Base-by-base conservation (phyloP, 2,113 vertebrate species). In the Emberiza fucata region DNA sequence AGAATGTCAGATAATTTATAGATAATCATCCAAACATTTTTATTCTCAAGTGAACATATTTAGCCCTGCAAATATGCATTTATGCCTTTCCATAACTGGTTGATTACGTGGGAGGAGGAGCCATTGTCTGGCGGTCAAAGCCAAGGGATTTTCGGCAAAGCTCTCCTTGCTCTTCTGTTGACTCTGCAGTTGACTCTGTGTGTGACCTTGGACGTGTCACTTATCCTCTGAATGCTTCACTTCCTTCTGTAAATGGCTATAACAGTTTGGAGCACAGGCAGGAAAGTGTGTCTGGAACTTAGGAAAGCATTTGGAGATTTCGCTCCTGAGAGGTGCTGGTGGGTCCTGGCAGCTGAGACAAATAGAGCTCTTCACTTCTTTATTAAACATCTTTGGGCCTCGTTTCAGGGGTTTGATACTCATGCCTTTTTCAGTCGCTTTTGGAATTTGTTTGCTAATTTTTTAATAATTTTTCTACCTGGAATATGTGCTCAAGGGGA, bases 121-220 rank as follows among this genome's bases (percentile, higher is more conserved):
- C 92, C 92, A 95, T 96, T 97, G 95, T 96, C 94, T 96, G 35
- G 86, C 88, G 92, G 94, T 97, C 92, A 97, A 97, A 96, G 95
- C 94, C 90, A 81, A 83, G 92, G 93, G 95, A 86, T 96, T 95
- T 92, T 83, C 68, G 56, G 93, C 92, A 90, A 83, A 95, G 92
- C 91, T 94, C 90, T 89, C 31, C 92, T 96, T 79, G 47, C 94
- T 96, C 82, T 91, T 50, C 9, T 95, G 86, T 94, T 96, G 95
- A 95, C 94, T 96, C 93, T 93, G 88, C 90, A 86, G 88, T 75
- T 97, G 93, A 96, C 94, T 95, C 91, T 15, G 57, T 64, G 92
- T 75, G 93, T 96, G 95, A 96, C 95, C 93, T 96, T 96, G 95
- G 96, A 86, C 92, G 73, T 86, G 93, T 96, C 95, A 65, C 92